Evolutionary conservation across 2,113 vertebrate genomes (phyloP), one percentile per base, ranked within the genome.

Genomic region (Salvator merianae): DNA sequence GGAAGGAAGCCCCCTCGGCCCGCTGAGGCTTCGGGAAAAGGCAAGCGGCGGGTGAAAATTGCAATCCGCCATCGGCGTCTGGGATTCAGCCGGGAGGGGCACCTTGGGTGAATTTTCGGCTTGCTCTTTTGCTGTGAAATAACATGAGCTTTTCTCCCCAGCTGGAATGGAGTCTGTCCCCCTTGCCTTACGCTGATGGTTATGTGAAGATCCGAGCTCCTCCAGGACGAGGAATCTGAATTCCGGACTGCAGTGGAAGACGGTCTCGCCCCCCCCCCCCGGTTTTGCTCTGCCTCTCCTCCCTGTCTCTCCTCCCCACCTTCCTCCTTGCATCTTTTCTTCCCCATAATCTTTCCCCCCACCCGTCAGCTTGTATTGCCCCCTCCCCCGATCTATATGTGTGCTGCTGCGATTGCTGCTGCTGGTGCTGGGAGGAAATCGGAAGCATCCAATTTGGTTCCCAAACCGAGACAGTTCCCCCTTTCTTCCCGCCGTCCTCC

Each of bases 91-190:
- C 5, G 59, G 59, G 66, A 32, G 66, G 66, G 66, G 4, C 20
- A 26, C 12, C 24, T 24, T 66, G 65, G n/a, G n/a, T 14, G 55
- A 59, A 59, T 59, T 59, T 59, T 59, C 55, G 32, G 32, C 32
- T 18, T 69, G 30, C 32, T 20, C 30, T 34, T 69, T 34, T 16
- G 32, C 68, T 34, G 32, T 14, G n/a, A 69, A 69, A 69, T 69
- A 34, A 34, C n/a, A 14, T 13, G 16, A 69, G 40, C 26, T 16
- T 66, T 22, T 13, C n/a, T 80, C 30, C 18, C 22, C n/a, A 24
- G 2, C 65, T 81, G 89, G 84, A 87, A 83, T 82, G 90, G 88
- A 87, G 83, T 76, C 87, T 76, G 8, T 43, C 55, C 77, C 71
- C 65, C 24, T 43, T 5, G 6, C 26, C n/a, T 9, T 9, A 32